phyloP scores from a whole-genome alignment of 2,113 vertebrate genomes.

The Seriola dumerili region DNA sequence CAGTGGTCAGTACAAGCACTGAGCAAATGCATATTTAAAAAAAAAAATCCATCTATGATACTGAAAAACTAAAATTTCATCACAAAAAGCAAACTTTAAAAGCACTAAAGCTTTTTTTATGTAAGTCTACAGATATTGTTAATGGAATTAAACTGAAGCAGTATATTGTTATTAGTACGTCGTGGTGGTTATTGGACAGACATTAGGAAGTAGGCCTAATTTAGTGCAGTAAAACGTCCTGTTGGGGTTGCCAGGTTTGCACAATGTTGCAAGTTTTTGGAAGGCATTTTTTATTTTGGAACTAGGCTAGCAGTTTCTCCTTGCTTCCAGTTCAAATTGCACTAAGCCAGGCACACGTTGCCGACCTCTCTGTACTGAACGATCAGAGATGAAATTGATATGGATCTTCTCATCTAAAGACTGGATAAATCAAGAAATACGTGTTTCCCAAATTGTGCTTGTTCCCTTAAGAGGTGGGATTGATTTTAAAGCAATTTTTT shows the following conservation, averaged over 20 bases:
- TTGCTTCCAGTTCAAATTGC: slow-evolving; percentile 8
- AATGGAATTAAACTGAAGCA: neutral
- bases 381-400: slow-evolving; percentile 23
- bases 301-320: neutral
- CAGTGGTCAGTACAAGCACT: neutral
- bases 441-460: slow-evolving; percentile 20
- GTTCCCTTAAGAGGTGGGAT: slow-evolving; percentile 25
- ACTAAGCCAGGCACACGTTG: neutral
- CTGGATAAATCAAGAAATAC: slow-evolving; percentile 42
- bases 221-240: neutral
- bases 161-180: neutral
- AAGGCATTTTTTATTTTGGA: neutral
- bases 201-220: neutral
- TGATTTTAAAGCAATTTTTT: slow-evolving; percentile 47
- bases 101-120: neutral
- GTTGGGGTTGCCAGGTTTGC: neutral
- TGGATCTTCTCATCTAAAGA: slow-evolving; percentile 25
- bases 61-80: no score
- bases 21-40: neutral
- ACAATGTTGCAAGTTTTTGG: neutral
- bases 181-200: neutral
- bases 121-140: neutral
- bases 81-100: neutral
- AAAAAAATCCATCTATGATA: no score
- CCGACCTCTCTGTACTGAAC: neutral